Evolutionary conservation across 2,797 vertebrate genomes (phyloP), one percentile per base, ranked within the genome.

Genomic region (Paratrypauchen microcephalus): DNA sequence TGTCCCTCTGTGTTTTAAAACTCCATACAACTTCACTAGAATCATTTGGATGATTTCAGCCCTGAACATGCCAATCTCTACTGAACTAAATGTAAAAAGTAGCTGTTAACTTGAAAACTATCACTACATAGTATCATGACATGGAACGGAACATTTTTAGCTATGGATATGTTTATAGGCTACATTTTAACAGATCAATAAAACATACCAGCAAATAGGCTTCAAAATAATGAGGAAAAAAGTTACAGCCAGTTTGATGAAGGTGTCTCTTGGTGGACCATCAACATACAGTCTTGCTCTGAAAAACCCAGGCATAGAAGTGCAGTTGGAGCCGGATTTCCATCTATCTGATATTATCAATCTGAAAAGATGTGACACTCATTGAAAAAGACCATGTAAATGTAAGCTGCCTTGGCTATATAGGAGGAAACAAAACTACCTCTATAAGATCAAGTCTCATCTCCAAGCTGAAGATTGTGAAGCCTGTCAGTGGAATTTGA

Each of bases 391-490:
- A 54, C 8, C 21, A 39, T 36, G 28, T 16, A 39, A 56, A 41
- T 5, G 11, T 57, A 6, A 41, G 4, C 19, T 55, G 21, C 11
- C 21, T 58, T 7, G 24, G 13, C 56, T 60, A 21, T 60, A 21
- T 5, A 28, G 0, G 2, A 48, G 69, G 48, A 39, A 66, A 3
- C 3, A 13, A 41, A 9, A 36, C 13, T 79, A 97, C 96, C 96
- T 94, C 90, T 60, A 97, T 92, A 86, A 97, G 97, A 74, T 63
- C 75, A 39, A 92, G 89, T 76, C 94, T 95, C 95, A 98, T 95
- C 70, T 97, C 96, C 78, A 98, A 86, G 78, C 94, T 95, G 88
- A 94, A 94, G 83, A 95, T 95, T 79, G 84, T 95, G 79, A 97
- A 98, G 80, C 94, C 93, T 87, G 92, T 95, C 87, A 98, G 79